These are phyloP conservation scores for Philonicus albiceps DNA, from an alignment of 2,888 invertebrate genomes.

Conservation along the genomic window DNA sequence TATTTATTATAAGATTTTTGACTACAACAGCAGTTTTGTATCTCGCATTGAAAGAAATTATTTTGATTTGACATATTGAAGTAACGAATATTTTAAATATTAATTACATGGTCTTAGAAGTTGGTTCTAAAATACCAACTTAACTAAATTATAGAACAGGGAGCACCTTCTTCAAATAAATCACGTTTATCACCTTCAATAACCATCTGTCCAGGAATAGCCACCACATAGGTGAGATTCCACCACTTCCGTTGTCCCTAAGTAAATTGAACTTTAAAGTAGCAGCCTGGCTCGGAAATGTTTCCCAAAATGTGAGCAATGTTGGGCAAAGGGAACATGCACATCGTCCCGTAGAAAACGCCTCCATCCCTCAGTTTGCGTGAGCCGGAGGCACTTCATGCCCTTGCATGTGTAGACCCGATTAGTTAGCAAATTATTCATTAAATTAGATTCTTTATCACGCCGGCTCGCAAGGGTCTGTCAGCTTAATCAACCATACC, in stretches of 20 bases:
- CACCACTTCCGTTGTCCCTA: neutral
- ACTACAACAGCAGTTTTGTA: no score
- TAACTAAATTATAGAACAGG: neutral
- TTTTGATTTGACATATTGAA: no score
- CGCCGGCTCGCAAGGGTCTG: constrained; percentile 31
- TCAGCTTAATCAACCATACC: constrained; percentile 34
- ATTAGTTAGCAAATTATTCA: constrained; percentile 34
- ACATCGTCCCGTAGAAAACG: neutral
- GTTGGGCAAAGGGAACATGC: neutral
- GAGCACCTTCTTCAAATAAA: neutral
- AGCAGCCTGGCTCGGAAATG: neutral
- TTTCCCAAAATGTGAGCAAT: neutral
- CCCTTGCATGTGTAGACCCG: constrained; percentile 30
- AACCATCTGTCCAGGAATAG: neutral
- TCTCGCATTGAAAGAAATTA: no score
- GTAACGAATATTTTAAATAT: no score
- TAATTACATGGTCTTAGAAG: no score
- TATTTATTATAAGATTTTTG: no score
- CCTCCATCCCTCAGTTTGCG: neutral
- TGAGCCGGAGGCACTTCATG: constrained; percentile 24
- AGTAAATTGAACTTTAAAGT: neutral
- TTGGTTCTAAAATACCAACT: no score
- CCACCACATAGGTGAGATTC: neutral
- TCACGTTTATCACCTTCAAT: neutral
- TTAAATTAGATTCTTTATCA: constrained; percentile 35